Base-by-base conservation (phyloP, 2,888 invertebrate genomes). In the Apamea crenata region DNA sequence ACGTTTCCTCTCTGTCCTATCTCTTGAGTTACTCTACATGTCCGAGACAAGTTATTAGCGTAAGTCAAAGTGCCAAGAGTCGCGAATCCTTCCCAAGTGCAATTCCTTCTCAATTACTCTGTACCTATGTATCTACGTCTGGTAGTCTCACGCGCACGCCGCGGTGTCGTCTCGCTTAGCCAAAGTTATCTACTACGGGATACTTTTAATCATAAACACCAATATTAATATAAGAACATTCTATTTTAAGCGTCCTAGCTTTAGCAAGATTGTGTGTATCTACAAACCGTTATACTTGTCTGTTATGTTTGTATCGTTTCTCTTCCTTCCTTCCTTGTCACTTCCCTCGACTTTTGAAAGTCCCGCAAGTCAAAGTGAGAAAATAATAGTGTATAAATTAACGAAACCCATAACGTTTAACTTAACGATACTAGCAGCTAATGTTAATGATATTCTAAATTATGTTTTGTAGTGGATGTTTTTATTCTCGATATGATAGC, bases 51-150 rank as follows among this genome's bases (percentile, higher is more conserved):
- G 87, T 91, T 91, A 90, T 93, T 96, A 96, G 95, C 90, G 90
- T 97, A 96, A 96, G 95, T 94, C 87, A 91, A 96, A 96, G 96
- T 97, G 96, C 96, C 96, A 97, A 96, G 95, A 94, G 93, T 94
- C 91, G 93, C 93, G 91, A 93, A 94, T 92, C 93, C 91, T 94
- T 94, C 94, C 92, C 92, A 96, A 95, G 95, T 95, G 96, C 96
- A 95, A 95, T 95, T 96, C 93, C 92, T 95, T 94, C 93, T 95
- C 94, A 94, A 95, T 94, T 94, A 94, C 88, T 93, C 90, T 92
- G 93, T 90, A 90, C 81, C 89, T 91, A 87, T 90, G 83, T 91
- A 87, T 89, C 86, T 91, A 85, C 88, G 82, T 88, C 87, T 86
- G 87, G 77, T 89, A 87, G 88, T 84, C 68, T 86, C 80, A 83